Percentiles rank a stretch among this genome's conserved stretches.
phyloP scores from a whole-genome alignment of 1,140 invertebrate species.

The Drosophila obscura region DNA sequence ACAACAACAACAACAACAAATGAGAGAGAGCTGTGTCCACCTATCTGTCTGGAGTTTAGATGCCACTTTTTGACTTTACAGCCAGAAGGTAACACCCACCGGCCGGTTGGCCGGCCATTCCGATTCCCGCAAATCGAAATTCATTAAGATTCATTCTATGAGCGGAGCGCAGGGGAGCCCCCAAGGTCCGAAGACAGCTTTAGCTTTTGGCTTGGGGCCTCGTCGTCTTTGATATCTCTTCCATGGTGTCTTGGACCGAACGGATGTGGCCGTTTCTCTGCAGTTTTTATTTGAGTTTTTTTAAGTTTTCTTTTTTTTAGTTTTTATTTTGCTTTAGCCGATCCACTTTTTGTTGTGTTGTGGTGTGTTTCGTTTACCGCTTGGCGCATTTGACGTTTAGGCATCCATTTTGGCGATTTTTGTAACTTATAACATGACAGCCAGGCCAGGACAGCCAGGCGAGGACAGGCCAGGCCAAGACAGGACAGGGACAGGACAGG shows the following conservation, averaged over 20 bases:
- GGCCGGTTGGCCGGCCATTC: conserved; percentile 17
- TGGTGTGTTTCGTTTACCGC: conserved; percentile 17
- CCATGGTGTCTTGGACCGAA: conserved; percentile 35
- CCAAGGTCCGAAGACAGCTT: conserved; percentile 41
- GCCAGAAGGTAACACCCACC: conserved; percentile 76
- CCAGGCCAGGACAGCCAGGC: conserved; percentile 39
- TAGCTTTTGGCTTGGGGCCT: conserved; percentile 5
- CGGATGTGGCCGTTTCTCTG: conserved; percentile 47
- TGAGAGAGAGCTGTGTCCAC: conserved; percentile 62
- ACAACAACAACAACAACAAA: conserved; percentile 59
- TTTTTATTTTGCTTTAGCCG: conserved; percentile 15
- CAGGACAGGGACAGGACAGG: conserved; percentile 20
- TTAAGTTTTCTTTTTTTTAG: conserved; percentile 4
- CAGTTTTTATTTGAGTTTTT: not conserved
- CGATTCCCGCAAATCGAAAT: conserved; percentile 71
- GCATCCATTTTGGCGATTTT: conserved; percentile 65
- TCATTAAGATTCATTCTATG: conserved; percentile 80
- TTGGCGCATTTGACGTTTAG: conserved; percentile 55
- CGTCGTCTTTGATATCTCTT: conserved; percentile 43
- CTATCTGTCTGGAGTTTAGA: conserved; percentile 74
- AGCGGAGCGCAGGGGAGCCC: conserved; percentile 5
- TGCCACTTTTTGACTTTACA: conserved; percentile 81
- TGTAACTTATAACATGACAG: conserved; percentile 71
- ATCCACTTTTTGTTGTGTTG: conserved; percentile 33
- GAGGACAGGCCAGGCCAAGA: conserved; percentile 3